Evolutionary conservation across 2,797 vertebrate species (phyloP).

Genomic region (Rhinoraja longicauda): DNA sequence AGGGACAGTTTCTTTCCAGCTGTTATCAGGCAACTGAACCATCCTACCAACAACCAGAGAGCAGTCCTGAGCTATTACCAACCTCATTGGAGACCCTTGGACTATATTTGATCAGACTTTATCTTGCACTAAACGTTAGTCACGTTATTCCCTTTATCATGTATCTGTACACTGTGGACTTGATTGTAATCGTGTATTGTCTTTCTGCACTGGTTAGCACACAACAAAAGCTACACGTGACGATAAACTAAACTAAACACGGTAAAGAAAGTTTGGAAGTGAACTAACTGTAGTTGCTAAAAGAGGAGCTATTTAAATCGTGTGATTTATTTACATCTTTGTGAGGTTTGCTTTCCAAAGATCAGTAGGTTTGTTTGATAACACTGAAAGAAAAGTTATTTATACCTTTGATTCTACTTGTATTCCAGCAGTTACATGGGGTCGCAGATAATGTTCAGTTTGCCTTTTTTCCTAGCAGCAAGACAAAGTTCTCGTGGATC

Average conservation of each 20-base stretch:
- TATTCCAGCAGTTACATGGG: not conserved
- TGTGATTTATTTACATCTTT: constrained; percentile 3
- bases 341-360: not conserved
- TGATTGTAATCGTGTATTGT: too few relatives aligned
- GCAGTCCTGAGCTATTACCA: too few relatives aligned
- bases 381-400: not conserved
- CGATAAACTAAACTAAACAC: not conserved
- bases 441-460: not conserved
- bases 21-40: too few relatives aligned
- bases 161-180: too few relatives aligned
- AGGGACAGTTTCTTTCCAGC: too few relatives aligned
- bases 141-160: too few relatives aligned
- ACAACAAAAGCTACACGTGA: too few relatives aligned
- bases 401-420: not conserved
- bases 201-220: too few relatives aligned
- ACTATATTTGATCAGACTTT: too few relatives aligned
- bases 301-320: constrained; percentile 16
- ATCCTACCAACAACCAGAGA: too few relatives aligned
- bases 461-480: not conserved
- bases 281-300: not conserved
- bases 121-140: too few relatives aligned
- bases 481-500: not conserved
- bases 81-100: too few relatives aligned
- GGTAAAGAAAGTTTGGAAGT: not conserved
- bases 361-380: not conserved